phyloP scores from a whole-genome alignment of 2,888 invertebrate genomes.

The Aethes cnicana region DNA sequence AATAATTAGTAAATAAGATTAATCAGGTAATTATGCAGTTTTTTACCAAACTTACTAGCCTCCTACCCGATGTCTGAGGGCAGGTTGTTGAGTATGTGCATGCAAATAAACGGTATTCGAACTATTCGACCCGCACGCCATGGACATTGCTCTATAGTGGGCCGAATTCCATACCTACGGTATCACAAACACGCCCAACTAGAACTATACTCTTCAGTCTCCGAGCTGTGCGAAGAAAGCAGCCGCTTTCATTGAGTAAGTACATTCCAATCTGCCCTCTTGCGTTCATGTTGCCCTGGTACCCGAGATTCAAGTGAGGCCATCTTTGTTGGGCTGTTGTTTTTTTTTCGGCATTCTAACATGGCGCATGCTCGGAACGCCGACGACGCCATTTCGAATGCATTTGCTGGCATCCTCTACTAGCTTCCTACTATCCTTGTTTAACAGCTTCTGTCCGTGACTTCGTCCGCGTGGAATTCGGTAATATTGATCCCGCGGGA shows the following conservation, averaged over 20 bases:
- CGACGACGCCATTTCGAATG: not conserved
- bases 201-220: constrained; percentile 14
- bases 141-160: not conserved
- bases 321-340: constrained; percentile 62
- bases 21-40: too few relatives aligned
- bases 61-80: too few relatives aligned
- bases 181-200: not conserved
- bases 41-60: too few relatives aligned
- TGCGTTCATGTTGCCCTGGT: constrained; percentile 58
- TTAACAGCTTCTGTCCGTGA: too few relatives aligned
- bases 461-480: too few relatives aligned
- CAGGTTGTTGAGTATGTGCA: too few relatives aligned
- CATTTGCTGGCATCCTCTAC: too few relatives aligned
- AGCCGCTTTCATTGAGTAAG: constrained; percentile 25
- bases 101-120: too few relatives aligned
- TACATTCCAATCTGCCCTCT: constrained; percentile 50
- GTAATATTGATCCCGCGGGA: too few relatives aligned
- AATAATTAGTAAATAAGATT: too few relatives aligned
- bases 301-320: constrained; percentile 75
- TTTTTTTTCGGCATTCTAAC: constrained; percentile 31
- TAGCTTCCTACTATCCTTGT: too few relatives aligned
- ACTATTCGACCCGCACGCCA: not conserved
- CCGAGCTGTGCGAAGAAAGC: constrained; percentile 17
- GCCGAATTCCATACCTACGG: not conserved
- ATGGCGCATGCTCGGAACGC: constrained; percentile 19